Percentiles rank a stretch among this genome's conserved stretches.
Evolutionary conservation across 2,888 invertebrate genomes (phyloP).

Genomic region (Amphipoea lucens): DNA sequence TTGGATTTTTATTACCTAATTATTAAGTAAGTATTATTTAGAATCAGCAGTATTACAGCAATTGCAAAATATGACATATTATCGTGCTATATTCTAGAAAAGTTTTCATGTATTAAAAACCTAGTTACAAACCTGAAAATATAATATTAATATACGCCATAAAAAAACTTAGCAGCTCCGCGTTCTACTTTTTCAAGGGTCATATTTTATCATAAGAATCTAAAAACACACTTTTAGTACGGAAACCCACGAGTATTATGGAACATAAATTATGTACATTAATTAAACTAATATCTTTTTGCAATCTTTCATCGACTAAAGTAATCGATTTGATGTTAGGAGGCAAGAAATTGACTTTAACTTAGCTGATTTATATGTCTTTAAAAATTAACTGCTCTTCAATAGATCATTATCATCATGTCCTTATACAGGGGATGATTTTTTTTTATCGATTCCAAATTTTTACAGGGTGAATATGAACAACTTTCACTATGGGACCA

Average conservation of each 20-base stretch:
- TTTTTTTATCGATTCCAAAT: no score
- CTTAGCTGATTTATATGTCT: background rate
- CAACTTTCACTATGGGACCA: no score
- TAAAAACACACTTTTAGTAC: constrained; percentile 43
- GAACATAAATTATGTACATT: constrained; percentile 31
- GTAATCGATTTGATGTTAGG: background rate
- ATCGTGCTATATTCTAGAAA: background rate
- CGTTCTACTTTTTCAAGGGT: constrained; percentile 54
- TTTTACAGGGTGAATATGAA: no score
- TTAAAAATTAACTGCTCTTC: background rate
- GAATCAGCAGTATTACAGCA: background rate
- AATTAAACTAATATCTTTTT: constrained; percentile 38
- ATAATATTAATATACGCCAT: constrained; percentile 19
- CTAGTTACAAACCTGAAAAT: constrained; percentile 18
- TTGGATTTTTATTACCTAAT: constrained; percentile 61
- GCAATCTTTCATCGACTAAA: constrained; percentile 13
- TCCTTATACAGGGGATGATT: background rate
- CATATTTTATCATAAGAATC: constrained; percentile 53
- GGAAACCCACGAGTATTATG: constrained; percentile 37
- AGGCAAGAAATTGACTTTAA: background rate
- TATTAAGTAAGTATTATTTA: constrained; percentile 55
- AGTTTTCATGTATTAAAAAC: constrained; percentile 32
- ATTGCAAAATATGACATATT: background rate
- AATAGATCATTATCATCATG: background rate
- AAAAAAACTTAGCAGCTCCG: constrained; percentile 30